Evolutionary conservation across 1,140 invertebrate genomes (phyloP), one percentile per base, ranked within the genome.

Genomic region (Oryzaephilus surinamensis): DNA sequence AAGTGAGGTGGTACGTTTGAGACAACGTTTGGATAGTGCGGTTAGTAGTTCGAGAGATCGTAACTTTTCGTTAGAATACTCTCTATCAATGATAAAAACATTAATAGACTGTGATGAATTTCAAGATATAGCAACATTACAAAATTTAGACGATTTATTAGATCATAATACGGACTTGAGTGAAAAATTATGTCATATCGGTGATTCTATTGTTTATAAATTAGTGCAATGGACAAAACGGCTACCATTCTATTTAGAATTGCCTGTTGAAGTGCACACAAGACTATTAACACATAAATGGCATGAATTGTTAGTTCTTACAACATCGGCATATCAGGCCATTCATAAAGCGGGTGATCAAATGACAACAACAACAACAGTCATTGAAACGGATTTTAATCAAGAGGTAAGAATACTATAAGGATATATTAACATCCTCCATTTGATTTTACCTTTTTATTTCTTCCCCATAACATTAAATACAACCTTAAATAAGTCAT

Each of bases 151-250:
- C 47, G 86, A 93, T 57, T 74, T 93, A 50, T 71, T 92, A 44
- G 86, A 92, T 63, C 83, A 89, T 60, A 88, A 87, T 57, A 84
- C 84, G 44, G 86, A 91, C 63, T 77, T 94, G 45, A 87, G 85
- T 45, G 84, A 92, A 53, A 91, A 91, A 63, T 69, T 95, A 54
- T 93, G 87, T 72, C 85, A 90, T 63, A 91, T 96, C 59, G 90
- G 90, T 30, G 91, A 95, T 67, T 92, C 87, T 32, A 94, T 95
- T 57, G 90, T 95, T 21, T 89, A 91, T 69, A 94, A 96, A 67
- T 76, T 97, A 66, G 92, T 97, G 39, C 90, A 95, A 65, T 98
- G 94, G 94, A 97, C 93, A 50, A 95, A 95, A 66, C 79, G 92
- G 63, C 67, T 98, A 62, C 94, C 94, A 19, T 97, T 97, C 67